Base-by-base conservation (phyloP, 2,888 invertebrate species). In the Habrosyne pyritoides region DNA sequence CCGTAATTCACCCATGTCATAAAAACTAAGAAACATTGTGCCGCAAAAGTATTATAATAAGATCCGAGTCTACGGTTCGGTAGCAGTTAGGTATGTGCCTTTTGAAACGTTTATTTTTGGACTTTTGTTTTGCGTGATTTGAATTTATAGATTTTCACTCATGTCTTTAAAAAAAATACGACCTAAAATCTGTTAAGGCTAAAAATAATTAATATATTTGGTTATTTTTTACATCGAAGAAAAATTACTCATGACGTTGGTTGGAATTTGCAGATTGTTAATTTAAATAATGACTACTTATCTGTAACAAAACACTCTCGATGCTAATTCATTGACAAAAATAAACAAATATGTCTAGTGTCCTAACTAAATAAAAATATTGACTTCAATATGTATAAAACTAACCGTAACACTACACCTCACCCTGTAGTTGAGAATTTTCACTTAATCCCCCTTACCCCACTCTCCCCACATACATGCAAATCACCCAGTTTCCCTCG, bases 11-110 rank as follows among this genome's bases (percentile, higher is more conserved):
- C 77, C 64, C 68, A 68, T 71, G 81, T 86, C 89, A 78, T 89
- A 89, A 89, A 89, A 89, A 87, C 86, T 86, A 81, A 83, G 85
- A 86, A 85, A 87, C 80, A 80, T 81, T 79, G 74, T 75, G 65
- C 81, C 83, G 69, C 81, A 83, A 83, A 81, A 82, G 77, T 81
- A 82, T 82, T 82, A 79, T 80, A 81, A 85, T 81, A 81, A 81
- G 74, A 72, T 66, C 67, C 53, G 62, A 42, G 42, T 42, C 42
- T 36, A 42, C 42, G 14, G 42, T 18, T 42, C 14, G 42, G 36
- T n/a, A 33, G 5, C 10, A 2, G 33, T 14, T 36, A 14, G 36
- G 42, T 18, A 42, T 61, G 65, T 52, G 54, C 56, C 54, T 28
- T 54, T 49, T 21, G 14, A 1, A 18, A 8, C 14, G 18, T 42